Evolutionary conservation across 1,140 invertebrate genomes (phyloP), one percentile per base, ranked within the genome.

Genomic region (Drosophila nigrodunni): DNA sequence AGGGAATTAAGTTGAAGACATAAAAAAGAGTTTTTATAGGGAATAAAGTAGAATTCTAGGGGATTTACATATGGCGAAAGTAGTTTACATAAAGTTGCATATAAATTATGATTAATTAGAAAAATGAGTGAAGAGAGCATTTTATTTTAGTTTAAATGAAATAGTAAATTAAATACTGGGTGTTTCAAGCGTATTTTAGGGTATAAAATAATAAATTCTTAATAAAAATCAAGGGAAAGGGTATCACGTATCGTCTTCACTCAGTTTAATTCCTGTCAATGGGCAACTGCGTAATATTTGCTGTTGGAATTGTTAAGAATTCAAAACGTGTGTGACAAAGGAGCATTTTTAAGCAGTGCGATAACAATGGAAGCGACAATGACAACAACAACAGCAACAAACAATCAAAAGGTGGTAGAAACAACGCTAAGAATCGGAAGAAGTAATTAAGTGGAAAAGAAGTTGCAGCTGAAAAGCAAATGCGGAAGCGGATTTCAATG

Each of bases 371-470:
- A 4, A 30, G 25, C 25, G 25, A 30, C 25, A 30, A 30, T 30
- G 25, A 30, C 25, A 30, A 78, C 66, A 75, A 30, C 25, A 30
- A 78, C 66, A 75, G 71, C 59, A 55, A 10, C 65, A 61, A 58
- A 64, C 49, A 77, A 46, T 34, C 44, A 78, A 61, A 65, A 66
- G 64, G 78, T 75, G 72, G 82, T 79, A 77, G 80, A 74, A 88
- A 82, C 79, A 83, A 71, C 82, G 82, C 46, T 88, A 88, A 86
- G 82, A 88, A 82, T 85, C 82, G 82, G 83, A 87, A 87, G 76
- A 82, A 88, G 83, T 87, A 88, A 87, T 87, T 87, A 87, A 82
- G 88, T 82, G 71, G 77, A 77, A 80, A 88, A 82, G 80, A 79
- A 74, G 72, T 73, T 54, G 66, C 82, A 77, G 81, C 64, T 62